Evolutionary conservation across 2,888 invertebrate species (phyloP), one percentile per base, ranked within the genome.

Genomic region (Cheilosia vernalis): DNA sequence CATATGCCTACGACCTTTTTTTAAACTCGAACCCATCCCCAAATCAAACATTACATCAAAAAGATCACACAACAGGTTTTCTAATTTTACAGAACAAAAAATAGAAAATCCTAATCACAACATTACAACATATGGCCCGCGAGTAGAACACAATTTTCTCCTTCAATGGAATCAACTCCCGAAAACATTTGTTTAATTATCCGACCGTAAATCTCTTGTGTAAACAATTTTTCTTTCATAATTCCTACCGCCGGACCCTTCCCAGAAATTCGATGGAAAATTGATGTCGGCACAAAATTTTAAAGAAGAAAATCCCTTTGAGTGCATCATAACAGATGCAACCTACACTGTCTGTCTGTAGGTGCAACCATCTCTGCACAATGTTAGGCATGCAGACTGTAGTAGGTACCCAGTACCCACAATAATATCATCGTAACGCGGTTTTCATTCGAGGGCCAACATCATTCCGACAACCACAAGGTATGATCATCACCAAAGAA

Each of bases 401-500:
- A 15, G 30, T 44, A 27, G 27, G 27, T 27, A 27, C 27, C 27
- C 27, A 27, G 27, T 27, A 67, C 24, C 66, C 61, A 72, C 78
- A 44, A 55, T 79, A 73, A 73, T 69, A 84, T 74, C 73, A 66
- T 79, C 53, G 74, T 70, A 74, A 49, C 67, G 74, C 42, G 80
- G 80, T 80, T 74, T 27, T 63, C 79, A 83, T 67, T 37, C 51
- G 63, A 37, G 40, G 58, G 24, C 15, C 58, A 84, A 64, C 74
- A 74, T 80, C 53, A 80, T 73, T 33, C 44, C 24, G 17, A 64
- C 17, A 70, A 76, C 84, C 84, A 66, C 84, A 84, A 84, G 84
- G 73, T 1, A 3, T 49, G 84, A 70, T 84, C 84, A 79, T 70
- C 69, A 79, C 83, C 64, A 78, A 79, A 64, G 79, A 49, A 84